Conservation (phyloP, 2,888 invertebrate species). For the Cryptocheilus praepositus region DNA sequence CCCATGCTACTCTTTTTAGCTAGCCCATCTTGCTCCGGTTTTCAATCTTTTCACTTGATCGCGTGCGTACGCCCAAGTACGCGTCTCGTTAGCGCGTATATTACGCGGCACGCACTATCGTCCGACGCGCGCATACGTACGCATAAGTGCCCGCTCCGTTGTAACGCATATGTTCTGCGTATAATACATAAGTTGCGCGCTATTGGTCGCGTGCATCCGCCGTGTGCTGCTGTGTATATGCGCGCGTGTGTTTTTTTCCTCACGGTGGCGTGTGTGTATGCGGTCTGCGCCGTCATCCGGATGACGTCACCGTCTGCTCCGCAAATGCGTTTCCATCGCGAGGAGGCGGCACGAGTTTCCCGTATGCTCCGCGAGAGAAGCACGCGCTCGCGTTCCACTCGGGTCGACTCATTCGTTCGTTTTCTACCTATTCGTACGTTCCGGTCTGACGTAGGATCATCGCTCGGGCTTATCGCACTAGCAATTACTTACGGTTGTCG, state of each 20-base stretch:
- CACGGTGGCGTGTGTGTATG: neutral
- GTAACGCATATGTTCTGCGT: neutral
- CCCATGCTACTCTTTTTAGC: neutral
- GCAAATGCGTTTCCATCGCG: constrained; percentile 35
- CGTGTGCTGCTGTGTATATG: no score
- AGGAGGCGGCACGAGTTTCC: neutral
- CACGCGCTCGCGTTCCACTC: no score
- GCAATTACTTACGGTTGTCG: no score
- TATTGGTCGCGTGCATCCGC: no score
- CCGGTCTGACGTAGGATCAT: no score
- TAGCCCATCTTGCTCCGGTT: constrained; percentile 6
- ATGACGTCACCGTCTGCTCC: constrained; percentile 39
- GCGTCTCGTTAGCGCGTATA: neutral
- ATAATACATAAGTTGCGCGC: constrained; percentile 7
- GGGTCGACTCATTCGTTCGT: no score
- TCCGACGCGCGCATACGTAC: neutral
- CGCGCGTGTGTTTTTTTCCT: no score
- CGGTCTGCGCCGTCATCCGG: constrained; percentile 28
- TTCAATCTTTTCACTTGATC: constrained; percentile 9
- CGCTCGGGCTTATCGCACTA: no score
- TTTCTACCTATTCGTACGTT: no score
- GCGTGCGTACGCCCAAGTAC: constrained; percentile 4
- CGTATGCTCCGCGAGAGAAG: no score
- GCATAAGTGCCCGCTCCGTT: neutral
- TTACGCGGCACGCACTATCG: neutral